Percentiles rank a stretch among this genome's conserved stretches.
phyloP scores from a whole-genome alignment of 2,888 invertebrate species.

The Cheilosia impressa region DNA sequence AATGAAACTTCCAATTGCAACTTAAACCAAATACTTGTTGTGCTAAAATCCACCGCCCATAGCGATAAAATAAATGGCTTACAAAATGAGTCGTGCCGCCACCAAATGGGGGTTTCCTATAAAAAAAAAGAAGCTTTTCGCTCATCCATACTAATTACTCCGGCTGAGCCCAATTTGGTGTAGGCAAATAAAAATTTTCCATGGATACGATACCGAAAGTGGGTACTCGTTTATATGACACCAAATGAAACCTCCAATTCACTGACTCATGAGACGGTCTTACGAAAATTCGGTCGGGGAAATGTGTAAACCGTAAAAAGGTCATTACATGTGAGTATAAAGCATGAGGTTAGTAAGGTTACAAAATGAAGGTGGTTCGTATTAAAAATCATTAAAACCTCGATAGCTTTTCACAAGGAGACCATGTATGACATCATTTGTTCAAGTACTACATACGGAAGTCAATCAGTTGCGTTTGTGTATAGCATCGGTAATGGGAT shows the following conservation, averaged over 20 bases:
- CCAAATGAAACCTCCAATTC: constrained; percentile 24
- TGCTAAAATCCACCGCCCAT: not conserved
- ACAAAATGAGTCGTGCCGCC: constrained; percentile 22
- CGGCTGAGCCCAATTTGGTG: not conserved
- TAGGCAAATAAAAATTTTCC: constrained; percentile 30
- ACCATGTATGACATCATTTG: not conserved
- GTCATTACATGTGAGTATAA: constrained; percentile 15
- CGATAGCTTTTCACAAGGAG: not conserved
- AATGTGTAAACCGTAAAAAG: constrained; percentile 6
- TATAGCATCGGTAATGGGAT: not conserved
- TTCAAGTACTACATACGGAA: constrained; percentile 1
- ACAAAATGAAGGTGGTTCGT: constrained; percentile 1
- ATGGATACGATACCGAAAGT: constrained; percentile 46
- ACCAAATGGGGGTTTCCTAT: constrained; percentile 9
- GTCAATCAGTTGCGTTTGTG: not conserved
- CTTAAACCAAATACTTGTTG: not conserved
- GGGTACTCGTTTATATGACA: constrained; percentile 15
- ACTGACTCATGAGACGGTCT: constrained; percentile 20
- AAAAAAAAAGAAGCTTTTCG: not conserved
- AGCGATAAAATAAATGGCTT: constrained; percentile 15
- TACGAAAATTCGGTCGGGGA: constrained; percentile 11
- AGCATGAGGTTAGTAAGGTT: constrained; percentile 8
- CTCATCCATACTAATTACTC: constrained; percentile 16
- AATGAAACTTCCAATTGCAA: not conserved
- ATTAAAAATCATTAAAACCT: not conserved